Evolutionary conservation across 2,888 invertebrate species (phyloP).

Genomic region (Trichogramma dendrolimi): DNA sequence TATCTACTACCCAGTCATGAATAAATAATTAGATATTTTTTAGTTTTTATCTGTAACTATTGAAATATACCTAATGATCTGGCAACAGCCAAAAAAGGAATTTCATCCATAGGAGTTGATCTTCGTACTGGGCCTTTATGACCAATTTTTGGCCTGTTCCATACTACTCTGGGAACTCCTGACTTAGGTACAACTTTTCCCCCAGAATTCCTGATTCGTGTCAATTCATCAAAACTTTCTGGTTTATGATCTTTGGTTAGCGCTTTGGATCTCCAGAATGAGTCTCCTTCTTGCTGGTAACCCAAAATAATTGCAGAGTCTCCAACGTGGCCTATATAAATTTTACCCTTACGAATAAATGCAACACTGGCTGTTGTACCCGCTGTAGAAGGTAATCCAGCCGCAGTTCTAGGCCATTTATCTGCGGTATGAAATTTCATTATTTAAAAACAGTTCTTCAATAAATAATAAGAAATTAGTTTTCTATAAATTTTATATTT

Average conservation of each 20-base stretch:
- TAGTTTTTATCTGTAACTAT: not conserved
- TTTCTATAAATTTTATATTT: not conserved
- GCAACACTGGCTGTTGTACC: conserved; percentile 96
- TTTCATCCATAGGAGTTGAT: conserved; percentile 87
- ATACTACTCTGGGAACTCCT: conserved; percentile 93
- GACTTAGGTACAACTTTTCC: conserved; percentile 75
- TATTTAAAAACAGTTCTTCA: not conserved
- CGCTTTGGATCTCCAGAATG: conserved; percentile 74
- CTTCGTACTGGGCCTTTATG: conserved; percentile 83
- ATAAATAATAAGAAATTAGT: not conserved
- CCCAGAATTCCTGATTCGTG: conserved; percentile 75
- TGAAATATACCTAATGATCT: conserved; percentile 70
- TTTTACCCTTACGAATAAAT: conserved; percentile 87
- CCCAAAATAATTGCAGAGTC: conserved; percentile 93
- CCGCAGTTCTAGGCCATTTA: conserved; percentile 94
- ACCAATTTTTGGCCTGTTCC: conserved; percentile 87
- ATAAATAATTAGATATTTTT: conserved; percentile 7
- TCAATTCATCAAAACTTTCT: conserved; percentile 77
- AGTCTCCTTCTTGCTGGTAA: conserved; percentile 67
- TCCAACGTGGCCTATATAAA: conserved; percentile 98
- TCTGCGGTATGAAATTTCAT: conserved; percentile 54
- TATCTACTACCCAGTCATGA: too few relatives aligned
- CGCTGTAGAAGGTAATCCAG: conserved; percentile 92
- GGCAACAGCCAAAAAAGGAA: conserved; percentile 94
- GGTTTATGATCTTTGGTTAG: conserved; percentile 95